Conservation (phyloP, 2,113 vertebrate genomes). For the Centropus bengalensis region DNA sequence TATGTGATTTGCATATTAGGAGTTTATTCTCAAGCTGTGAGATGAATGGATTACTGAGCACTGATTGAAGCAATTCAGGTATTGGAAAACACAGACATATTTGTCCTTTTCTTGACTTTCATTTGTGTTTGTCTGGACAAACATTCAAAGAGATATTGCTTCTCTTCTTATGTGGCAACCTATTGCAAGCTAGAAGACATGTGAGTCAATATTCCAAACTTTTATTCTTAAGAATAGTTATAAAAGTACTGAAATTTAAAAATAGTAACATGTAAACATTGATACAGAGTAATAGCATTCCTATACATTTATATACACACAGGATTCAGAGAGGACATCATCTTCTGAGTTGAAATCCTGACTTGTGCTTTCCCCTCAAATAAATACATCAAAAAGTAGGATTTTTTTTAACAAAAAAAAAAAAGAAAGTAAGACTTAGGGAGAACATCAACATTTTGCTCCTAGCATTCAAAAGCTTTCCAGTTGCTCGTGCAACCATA, state of each 20-base stretch:
- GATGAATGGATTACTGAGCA: conserved; percentile 36
- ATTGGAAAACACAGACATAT: background rate
- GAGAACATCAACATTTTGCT: conserved; percentile 62
- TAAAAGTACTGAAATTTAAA: conserved; percentile 95
- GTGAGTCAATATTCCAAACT: conserved; percentile 83
- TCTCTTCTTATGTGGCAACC: conserved; percentile 74
- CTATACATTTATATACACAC: conserved; percentile 78
- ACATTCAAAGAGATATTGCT: conserved; percentile 86
- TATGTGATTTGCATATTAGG: conserved; percentile 21
- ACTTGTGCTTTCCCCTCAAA: conserved; percentile 79
- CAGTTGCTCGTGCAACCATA: conserved; percentile 77
- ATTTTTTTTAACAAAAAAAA: background rate
- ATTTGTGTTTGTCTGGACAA: conserved; percentile 70
- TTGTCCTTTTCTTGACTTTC: conserved; percentile 29
- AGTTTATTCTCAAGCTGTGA: conserved; percentile 11
- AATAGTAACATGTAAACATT: conserved; percentile 95
- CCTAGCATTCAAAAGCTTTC: conserved; percentile 71
- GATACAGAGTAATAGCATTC: conserved; percentile 81
- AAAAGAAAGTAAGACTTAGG: conserved; percentile 3
- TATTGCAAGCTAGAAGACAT: conserved; percentile 84
- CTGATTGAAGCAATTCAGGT: conserved; percentile 33
- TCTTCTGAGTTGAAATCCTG: conserved; percentile 75
- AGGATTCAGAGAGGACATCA: conserved; percentile 68
- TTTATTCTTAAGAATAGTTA: conserved; percentile 86
- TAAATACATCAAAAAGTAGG: conserved; percentile 67